Evolutionary conservation across 30 jellyfish, hydroid and myxozoan species (phyloP), one percentile per base, ranked within the genome.

Genomic region (Turritopsis dohrnii): DNA sequence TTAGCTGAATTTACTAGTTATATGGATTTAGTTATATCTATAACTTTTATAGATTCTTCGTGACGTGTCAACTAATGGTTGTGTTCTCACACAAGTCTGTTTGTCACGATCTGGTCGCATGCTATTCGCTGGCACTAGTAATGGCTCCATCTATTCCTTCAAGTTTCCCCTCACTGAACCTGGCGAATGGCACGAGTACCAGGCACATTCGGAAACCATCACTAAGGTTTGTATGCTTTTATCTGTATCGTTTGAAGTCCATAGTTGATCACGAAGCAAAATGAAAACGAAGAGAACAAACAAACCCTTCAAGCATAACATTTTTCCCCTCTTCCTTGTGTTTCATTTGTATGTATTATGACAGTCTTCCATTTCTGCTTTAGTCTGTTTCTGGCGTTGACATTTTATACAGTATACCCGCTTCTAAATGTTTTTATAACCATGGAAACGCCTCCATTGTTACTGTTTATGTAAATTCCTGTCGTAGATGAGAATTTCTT

Each of bases 171-270:
- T 94, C 29, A 81, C 99, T 1, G 87, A 83, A n/a, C 99, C 99
- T 21, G 99, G 99, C 18, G 96, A 94, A 74, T 94, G 99, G 99
- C 96, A 94, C 79, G 99, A 94, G 72, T 93, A 85, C 29, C 96
- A 89, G 72, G 89, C 95, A 8, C 99, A 94, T 54, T 79, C 95
- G 20, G 99, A 96, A 31, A 74, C 96, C 13, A 88, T 94, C 16
- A 85, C 99, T 30, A 94, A 94, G 96, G 99, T 94, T 75, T 71
- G 31, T 69, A 9, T 69, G 13, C 13, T 5, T 41, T 41, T 3
- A 41, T 41, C 60, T 13, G 60, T 41, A 41, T 41, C 13, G 60
- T 13, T 5, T 13, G 13, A 41, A 41, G n/a, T n/a, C n/a, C 60
- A 41, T 13, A 41, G 13, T 41, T 41, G 13, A 41, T 41, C 13